Evolutionary conservation across 2,797 vertebrate genomes (phyloP).

Genomic region (Graptemys geographica): DNA sequence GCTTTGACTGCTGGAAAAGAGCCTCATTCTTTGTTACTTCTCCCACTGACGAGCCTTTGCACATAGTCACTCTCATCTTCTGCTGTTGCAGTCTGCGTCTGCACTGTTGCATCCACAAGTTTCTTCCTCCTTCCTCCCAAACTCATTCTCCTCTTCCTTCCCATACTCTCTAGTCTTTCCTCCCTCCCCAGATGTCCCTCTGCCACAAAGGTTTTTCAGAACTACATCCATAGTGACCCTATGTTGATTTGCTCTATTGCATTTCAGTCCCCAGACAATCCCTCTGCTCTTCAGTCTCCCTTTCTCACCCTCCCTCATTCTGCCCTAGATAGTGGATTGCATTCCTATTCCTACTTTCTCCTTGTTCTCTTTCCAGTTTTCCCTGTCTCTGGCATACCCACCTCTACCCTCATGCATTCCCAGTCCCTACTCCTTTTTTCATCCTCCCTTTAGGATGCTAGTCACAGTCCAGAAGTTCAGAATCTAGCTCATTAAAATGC

Average conservation of each 20-base stretch:
- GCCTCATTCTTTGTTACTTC: background rate
- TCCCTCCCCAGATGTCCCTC: background rate
- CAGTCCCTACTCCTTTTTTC: conserved; percentile 22
- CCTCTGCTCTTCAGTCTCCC: background rate
- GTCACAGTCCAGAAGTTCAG: background rate
- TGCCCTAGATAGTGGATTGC: background rate
- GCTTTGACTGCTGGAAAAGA: background rate
- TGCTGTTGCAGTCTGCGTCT: background rate
- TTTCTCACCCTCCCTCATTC: background rate
- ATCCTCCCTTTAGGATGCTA: conserved; percentile 19
- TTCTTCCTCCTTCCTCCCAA: background rate
- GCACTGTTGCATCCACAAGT: background rate
- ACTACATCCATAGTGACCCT: background rate
- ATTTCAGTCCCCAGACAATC: background rate
- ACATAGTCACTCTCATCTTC: fast-evolving
- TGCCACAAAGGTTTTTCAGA: background rate
- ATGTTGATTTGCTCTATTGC: background rate
- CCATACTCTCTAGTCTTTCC: background rate
- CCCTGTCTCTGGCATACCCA: background rate
- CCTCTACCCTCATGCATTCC: background rate
- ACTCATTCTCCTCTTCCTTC: background rate
- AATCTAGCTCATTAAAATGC: background rate
- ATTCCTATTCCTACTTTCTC: background rate
- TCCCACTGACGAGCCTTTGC: background rate
- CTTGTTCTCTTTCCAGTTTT: background rate